Base-by-base conservation (phyloP, 1,140 invertebrate genomes). In the Macrostomum lignano region DNA sequence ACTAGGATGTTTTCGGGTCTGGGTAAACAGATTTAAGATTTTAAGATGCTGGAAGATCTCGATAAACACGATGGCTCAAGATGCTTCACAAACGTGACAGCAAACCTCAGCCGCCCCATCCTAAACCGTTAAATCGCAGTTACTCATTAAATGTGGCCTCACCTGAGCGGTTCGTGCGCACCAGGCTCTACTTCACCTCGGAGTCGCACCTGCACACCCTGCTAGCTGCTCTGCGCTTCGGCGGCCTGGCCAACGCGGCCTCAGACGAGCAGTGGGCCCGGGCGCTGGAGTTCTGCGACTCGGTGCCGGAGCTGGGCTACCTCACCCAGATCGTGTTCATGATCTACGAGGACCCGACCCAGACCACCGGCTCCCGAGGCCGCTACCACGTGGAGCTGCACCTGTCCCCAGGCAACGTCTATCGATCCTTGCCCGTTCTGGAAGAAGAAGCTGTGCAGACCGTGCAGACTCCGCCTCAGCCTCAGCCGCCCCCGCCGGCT, bases 321-420 rank as follows among this genome's bases (percentile, higher is more conserved):
- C 82, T 98, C 74, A 88, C 86, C 0, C 88, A 98, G 59, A 77
- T 94, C 31, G 82, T 94, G 1, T 77, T 96, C 3, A 93, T 94
- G 82, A 58, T 94, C n/a, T 94, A 94, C 51, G 86, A 96, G 61
- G 32, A 33, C 19, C 32, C 32, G 14, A 17, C 32, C 24, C 91
- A 93, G 36, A 10, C 33, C n/a, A 24, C 10, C n/a, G 36, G n/a
- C 19, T 20, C 17, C 4, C 13, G 9, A 13, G 14, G 19, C 19
- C 26, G 26, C 7, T 28, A 28, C 19, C 39, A 41, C 25, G 39
- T 41, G 21, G 37, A 41, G 26, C 21, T 41, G n/a, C 39, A 41
- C 23, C 39, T 41, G 30, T 33, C 29, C 24, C 39, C 39, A 6
- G 26, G 26, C n/a, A n/a, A n/a, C n/a, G n/a, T n/a, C n/a, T n/a